Evolutionary conservation across 1,140 invertebrate genomes (phyloP).

Genomic region (Lepidotrigona ventralis): DNA sequence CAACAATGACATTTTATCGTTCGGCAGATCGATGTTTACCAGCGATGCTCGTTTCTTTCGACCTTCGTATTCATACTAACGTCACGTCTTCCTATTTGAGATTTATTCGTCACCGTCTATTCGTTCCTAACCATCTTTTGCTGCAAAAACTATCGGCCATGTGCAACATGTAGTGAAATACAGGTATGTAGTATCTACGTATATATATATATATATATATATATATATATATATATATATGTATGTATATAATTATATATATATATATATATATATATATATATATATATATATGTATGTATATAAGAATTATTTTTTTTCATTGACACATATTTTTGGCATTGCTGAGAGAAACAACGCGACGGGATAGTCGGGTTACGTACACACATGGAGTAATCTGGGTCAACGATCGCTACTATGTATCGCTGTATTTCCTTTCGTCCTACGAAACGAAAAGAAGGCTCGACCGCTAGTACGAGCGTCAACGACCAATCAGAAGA

Average conservation of each 20-base stretch:
- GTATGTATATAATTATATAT: background rate
- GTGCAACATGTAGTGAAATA: no score
- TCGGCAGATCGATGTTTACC: background rate
- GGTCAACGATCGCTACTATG: slow-evolving; percentile 40
- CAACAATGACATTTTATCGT: background rate
- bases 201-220: no score
- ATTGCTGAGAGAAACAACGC: background rate
- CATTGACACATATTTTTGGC: background rate
- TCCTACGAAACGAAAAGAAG: slow-evolving; percentile 42
- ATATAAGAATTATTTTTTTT: background rate
- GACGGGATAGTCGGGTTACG: background rate
- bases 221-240: no score
- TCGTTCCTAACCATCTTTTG: background rate
- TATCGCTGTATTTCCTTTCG: slow-evolving; percentile 15
- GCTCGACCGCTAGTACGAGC: slow-evolving; percentile 62
- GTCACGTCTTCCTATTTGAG: background rate
- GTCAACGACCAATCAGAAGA: slow-evolving; percentile 57
- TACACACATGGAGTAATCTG: slow-evolving; percentile 9
- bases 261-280: no score
- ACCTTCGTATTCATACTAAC: background rate
- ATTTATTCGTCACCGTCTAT: background rate
- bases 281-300: no score
- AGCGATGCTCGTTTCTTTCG: slow-evolving; percentile 5
- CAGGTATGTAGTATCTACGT: no score
- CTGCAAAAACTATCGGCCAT: no score